phyloP scores from a whole-genome alignment of 92 coral and sea anemone genomes.

The Epizoanthus illoricatus region DNA sequence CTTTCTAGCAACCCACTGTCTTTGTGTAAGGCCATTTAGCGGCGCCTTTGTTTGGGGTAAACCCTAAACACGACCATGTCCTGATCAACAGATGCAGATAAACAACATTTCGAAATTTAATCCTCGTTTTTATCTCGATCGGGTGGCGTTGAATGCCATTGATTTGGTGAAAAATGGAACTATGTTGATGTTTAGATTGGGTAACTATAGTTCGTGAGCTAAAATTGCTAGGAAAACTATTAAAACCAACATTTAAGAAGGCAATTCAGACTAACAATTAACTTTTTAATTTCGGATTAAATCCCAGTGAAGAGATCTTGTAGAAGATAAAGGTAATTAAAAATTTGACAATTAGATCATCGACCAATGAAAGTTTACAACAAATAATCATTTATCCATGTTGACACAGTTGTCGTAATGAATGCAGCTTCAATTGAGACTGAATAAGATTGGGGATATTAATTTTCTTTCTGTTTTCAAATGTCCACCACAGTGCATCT shows the following conservation, averaged over 20 bases:
- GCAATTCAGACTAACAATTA: conserved; percentile 53
- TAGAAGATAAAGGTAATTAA: conserved; percentile 64
- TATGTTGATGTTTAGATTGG: conserved; percentile 44
- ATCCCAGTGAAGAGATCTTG: conserved; percentile 52
- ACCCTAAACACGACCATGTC: conserved; percentile 53
- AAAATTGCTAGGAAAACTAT: conserved; percentile 8
- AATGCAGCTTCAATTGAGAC: conserved; percentile 4
- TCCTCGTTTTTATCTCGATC: conserved; percentile 25
- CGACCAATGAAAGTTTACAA: conserved; percentile 59
- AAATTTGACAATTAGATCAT: conserved; percentile 62
- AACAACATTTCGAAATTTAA: conserved; percentile 50
- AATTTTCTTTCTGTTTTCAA: background rate
- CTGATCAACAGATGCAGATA: conserved; percentile 45
- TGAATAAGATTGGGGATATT: background rate
- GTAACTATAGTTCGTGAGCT: conserved; percentile 29
- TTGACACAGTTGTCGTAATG: conserved; percentile 48
- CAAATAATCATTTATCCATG: conserved; percentile 53
- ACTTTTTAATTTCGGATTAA: conserved; percentile 55
- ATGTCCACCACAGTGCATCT: background rate
- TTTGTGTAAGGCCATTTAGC: conserved; percentile 63
- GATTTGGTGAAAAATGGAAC: conserved; percentile 39
- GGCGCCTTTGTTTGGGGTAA: conserved; percentile 57
- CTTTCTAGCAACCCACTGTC: conserved; percentile 10
- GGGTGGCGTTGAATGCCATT: conserved; percentile 27
- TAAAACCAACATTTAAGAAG: conserved; percentile 39